Evolutionary conservation across 2,113 vertebrate species (phyloP), one percentile per base, ranked within the genome.

Genomic region (Zosterops lateralis): DNA sequence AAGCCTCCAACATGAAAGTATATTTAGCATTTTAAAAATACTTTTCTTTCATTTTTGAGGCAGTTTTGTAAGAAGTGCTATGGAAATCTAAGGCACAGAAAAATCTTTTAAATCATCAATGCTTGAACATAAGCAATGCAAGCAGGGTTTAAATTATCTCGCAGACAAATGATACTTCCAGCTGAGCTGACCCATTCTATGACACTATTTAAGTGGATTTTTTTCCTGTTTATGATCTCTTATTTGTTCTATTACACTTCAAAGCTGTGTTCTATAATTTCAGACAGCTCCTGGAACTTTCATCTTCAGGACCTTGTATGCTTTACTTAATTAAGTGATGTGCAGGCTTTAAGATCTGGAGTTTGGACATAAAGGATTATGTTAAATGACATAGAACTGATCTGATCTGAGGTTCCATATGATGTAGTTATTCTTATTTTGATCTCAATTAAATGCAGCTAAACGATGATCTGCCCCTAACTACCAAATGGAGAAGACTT

Each of bases 161-260:
- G 16, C 68, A 88, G 54, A 86, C n/a, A 66, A 91, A 83, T 84
- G 66, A 56, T 87, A 85, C 56, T 90, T 92, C 77, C 89, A 93
- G 47, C 42, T 90, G 79, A 95, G 80, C 14, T 91, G 91, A 60
- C 88, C 87, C 67, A 44, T 89, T 42, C 56, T 10, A 26, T 93
- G 78, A 74, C 93, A 90, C 44, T 56, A 80, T 94, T 94, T 96
- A 78, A 95, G 44, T 72, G 42, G 42, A 80, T 72, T 86, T 94
- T 92, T 74, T 53, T 7, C 32, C 42, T 78, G 74, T 94, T 96
- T 97, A 68, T 95, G 73, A 90, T 94, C 70, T 95, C 38, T 87
- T 95, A 93, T 91, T 97, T 96, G 61, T 87, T 92, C 85, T 87
- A 78, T 70, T 91, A 32, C 64, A 92, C 89, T 93, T 94, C 92